Base-by-base conservation (phyloP, 2,797 vertebrate species). In the Xiphophorus birchmanni region DNA sequence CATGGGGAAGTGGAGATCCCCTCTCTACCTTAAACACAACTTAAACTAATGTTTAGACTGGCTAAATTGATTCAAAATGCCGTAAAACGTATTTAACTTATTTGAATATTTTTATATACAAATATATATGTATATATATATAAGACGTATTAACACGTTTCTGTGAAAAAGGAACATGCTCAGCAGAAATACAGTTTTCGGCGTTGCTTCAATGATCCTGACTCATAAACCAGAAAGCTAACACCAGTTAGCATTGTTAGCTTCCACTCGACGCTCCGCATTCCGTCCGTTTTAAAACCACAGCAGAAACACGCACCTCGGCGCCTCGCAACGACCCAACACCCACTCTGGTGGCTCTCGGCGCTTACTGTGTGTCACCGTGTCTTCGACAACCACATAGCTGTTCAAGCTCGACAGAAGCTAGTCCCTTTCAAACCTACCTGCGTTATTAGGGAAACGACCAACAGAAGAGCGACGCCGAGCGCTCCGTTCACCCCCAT, bases 401-500 rank as follows among this genome's bases (percentile, higher is more conserved):
- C 52, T 6, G 42, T 10, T n/a, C 5, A 18, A 86, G 77, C 79
- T 83, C 47, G 35, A 58, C 44, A 17, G 8, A 45, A 15, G 42
- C 69, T 29, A 12, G 37, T 45, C 12, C 2, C 13, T 2, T 4
- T 12, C 0, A 42, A 71, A 90, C 93, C 90, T 76, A 95, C 95
- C 93, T 85, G 75, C 37, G 86, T 88, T 13, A 80, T 74, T 6
- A 87, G 77, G 65, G 88, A 88, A 71, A 91, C 3, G 3, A 89
- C 37, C 37, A 75, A 83, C 23, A 95, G 50, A 15, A 92, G 7
- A 1, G 88, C 65, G 54, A 90, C 44, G 72, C 47, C 79, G 74
- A 88, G 12, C 18, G 75, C 75, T 35, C 56, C 67, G 0, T 84
- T 88, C 95, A 94, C 95, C 9, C 23, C 83, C 71, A 60, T 45